Percentiles rank a stretch among this genome's conserved stretches.
Evolutionary conservation across 2,113 vertebrate genomes (phyloP).

Genomic region (Tympanuchus pallidicinctus): DNA sequence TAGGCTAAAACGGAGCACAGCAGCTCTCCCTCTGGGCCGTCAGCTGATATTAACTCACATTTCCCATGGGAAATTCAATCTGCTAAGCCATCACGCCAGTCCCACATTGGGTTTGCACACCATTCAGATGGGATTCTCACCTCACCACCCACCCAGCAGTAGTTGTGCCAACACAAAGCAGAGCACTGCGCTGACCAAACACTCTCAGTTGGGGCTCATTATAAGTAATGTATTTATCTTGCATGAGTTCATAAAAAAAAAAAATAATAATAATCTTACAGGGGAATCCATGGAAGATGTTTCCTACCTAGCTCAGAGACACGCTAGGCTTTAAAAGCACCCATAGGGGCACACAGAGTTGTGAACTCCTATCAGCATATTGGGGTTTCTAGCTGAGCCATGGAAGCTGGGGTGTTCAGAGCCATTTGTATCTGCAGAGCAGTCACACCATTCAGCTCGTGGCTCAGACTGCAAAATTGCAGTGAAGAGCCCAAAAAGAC

Average conservation of each 20-base stretch:
- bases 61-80: neutral
- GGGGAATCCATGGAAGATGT: neutral
- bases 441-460: neutral
- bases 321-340: neutral
- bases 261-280: neutral
- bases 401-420: neutral
- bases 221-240: neutral
- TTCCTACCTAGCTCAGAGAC: neutral
- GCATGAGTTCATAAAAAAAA: neutral
- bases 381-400: neutral
- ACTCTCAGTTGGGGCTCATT: neutral
- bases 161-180: rapidly evolving
- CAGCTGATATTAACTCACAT: neutral
- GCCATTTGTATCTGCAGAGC: neutral
- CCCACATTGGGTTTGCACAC: neutral
- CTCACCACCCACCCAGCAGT: neutral
- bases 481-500: neutral
- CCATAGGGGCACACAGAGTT: neutral
- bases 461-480: neutral
- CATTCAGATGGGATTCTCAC: neutral
- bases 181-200: neutral
- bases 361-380: neutral
- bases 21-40: neutral
- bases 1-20: rapidly evolving
- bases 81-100: neutral